Percentiles rank a stretch among this genome's conserved stretches.
phyloP scores from a whole-genome alignment of 2,797 vertebrate genomes.

The Leptatherina wallacei region DNA sequence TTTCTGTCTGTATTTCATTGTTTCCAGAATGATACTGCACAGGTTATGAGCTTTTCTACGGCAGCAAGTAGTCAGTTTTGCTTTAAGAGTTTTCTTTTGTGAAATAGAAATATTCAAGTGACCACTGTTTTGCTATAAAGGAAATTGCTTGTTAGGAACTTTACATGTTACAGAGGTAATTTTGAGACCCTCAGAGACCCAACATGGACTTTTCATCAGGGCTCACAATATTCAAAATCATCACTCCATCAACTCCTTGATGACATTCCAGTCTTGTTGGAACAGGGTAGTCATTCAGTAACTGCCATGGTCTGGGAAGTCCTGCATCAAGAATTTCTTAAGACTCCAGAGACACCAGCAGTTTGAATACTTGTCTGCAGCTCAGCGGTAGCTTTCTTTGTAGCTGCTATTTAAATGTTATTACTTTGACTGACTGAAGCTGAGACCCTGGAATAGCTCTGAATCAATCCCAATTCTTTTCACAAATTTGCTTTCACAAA shows the following conservation, averaged over 20 bases:
- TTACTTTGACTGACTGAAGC: background rate
- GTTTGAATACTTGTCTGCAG: background rate
- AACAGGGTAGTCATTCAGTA: slow-evolving; percentile 4
- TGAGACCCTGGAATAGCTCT: background rate
- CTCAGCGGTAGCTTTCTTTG: background rate
- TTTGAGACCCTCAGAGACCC: background rate
- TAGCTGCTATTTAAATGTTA: background rate
- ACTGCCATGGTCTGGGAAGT: slow-evolving; percentile 1
- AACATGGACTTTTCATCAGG: background rate
- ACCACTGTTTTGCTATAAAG: background rate
- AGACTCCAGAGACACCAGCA: background rate
- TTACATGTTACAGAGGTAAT: background rate
- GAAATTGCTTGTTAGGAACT: background rate
- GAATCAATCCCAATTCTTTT: background rate
- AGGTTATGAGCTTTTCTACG: too few relatives aligned
- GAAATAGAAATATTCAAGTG: too few relatives aligned
- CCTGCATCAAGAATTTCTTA: background rate
- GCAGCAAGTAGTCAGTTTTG: too few relatives aligned
- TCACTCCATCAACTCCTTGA: background rate
- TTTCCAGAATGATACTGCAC: too few relatives aligned
- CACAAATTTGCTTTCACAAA: too few relatives aligned
- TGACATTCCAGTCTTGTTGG: slow-evolving; percentile 1
- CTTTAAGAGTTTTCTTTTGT: too few relatives aligned
- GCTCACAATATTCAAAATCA: slow-evolving; percentile 3
- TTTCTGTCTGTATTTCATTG: background rate